Evolutionary conservation across 2,113 vertebrate species (phyloP), one percentile per base, ranked within the genome.

Genomic region (Thunnus thynnus): DNA sequence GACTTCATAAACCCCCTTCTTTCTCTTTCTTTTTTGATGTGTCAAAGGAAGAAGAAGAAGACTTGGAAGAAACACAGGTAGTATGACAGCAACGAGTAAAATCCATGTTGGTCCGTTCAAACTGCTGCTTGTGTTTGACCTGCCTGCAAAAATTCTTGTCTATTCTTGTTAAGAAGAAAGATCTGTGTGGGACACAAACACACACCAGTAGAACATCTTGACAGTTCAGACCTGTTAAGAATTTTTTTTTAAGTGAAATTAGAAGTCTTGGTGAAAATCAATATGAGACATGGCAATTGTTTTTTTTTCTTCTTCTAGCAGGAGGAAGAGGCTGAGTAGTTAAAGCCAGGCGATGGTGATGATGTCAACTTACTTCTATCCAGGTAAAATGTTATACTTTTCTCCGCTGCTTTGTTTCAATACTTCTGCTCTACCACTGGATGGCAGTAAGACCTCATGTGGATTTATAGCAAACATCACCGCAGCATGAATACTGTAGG

Each of bases 271-370:
- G 48, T 62, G 3, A 30, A 73, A 51, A 44, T 7, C 5, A 51
- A 13, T 62, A 41, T 27, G 50, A 2, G 25, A 20, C 41, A 61
- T 50, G 13, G 32, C 13, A 36, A 3, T 14, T 56, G 17, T 63
- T 74, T 52, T 76, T 68, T 41, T 41, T 57, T 74, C 51, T 76
- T 86, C 9, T 86, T 78, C 32, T 30, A 50, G 65, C 84, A 94
- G 91, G 93, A 93, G 78, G 93, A 93, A 78, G 93, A 86, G 70
- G 89, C 88, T 1, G 91, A 94, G 62, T 92, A 94, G 80, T 64
- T 64, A 12, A 78, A 58, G 50, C 61, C 47, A n/a, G 79, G 41
- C 0, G 52, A 76, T 1, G 46, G 32, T 44, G 46, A 48, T 30
- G 71, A 83, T 58, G 72, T 62, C 67, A 44, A 83, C 63, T 60